These are phyloP conservation scores for Alcis repandata DNA, from an alignment of 2,888 invertebrate species.

Conservation along the genomic window DNA sequence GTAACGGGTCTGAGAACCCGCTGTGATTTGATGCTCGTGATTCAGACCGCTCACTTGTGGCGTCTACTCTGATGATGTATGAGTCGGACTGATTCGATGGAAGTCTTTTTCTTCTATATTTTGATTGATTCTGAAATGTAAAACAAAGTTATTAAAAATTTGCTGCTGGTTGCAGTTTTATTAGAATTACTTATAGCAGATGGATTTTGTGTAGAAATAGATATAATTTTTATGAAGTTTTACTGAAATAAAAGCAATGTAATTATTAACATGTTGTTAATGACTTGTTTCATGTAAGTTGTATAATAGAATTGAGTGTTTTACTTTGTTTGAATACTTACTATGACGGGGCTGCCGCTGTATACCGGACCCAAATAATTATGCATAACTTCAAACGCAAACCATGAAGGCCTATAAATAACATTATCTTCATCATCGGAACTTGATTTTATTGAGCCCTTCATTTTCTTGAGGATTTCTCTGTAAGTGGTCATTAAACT, in stretches of 20 bases:
- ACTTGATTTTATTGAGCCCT: background rate
- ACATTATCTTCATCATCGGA: background rate
- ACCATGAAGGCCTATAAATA: slow-evolving; percentile 1
- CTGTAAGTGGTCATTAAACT: background rate
- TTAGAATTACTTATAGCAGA: no score
- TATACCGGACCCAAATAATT: background rate
- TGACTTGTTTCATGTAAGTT: no score
- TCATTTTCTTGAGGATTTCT: background rate
- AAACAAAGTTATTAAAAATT: background rate
- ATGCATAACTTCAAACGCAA: background rate
- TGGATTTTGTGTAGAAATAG: no score
- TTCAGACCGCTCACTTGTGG: background rate
- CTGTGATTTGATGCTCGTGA: background rate
- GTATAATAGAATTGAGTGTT: no score
- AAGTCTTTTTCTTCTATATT: background rate
- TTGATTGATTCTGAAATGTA: background rate
- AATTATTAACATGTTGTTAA: no score
- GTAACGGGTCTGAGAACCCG: background rate
- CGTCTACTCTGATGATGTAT: background rate
- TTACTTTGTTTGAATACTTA: no score
- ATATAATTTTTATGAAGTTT: no score
- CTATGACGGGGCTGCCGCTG: no score
- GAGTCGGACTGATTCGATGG: no score
- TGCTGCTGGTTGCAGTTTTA: no score
- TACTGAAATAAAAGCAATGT: no score